phyloP scores from a whole-genome alignment of 2,113 vertebrate genomes.

The Octodon degus region DNA sequence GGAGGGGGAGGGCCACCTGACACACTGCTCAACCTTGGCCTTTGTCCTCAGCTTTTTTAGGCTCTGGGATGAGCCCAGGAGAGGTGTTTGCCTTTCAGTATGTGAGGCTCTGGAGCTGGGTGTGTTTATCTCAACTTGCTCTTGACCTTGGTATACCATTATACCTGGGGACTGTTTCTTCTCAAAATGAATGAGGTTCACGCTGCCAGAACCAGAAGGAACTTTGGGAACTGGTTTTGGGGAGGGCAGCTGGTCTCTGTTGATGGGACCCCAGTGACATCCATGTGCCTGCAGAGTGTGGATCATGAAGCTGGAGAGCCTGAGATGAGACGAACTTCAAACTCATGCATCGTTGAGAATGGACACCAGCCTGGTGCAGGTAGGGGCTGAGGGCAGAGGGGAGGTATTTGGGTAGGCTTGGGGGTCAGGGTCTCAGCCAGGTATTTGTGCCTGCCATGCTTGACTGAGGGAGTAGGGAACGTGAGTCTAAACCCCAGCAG shows the following conservation, averaged over 20 bases:
- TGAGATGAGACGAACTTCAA: slow-evolving; percentile 80
- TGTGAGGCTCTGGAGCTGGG: background rate
- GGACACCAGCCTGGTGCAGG: slow-evolving; percentile 84
- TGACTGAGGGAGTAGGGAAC: background rate
- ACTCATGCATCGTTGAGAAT: slow-evolving; percentile 83
- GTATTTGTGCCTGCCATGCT: background rate
- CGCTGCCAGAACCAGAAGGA: background rate
- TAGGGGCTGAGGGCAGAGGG: slow-evolving; percentile 43
- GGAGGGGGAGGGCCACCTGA: background rate
- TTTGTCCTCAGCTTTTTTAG: background rate
- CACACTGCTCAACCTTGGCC: background rate
- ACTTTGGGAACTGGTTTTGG: background rate
- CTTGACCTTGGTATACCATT: no score
- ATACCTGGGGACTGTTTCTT: background rate
- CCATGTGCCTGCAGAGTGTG: slow-evolving; percentile 83
- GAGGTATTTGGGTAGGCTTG: background rate
- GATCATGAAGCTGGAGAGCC: slow-evolving; percentile 82
- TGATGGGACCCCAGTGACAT: background rate
- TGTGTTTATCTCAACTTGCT: background rate
- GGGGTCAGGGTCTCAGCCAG: background rate
- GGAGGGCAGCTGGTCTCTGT: background rate
- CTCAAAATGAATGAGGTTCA: background rate
- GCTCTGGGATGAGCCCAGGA: background rate
- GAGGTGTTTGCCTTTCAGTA: background rate
- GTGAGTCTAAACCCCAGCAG: background rate